Base-by-base conservation (phyloP, 2,113 vertebrate species). In the Egretta garzetta region DNA sequence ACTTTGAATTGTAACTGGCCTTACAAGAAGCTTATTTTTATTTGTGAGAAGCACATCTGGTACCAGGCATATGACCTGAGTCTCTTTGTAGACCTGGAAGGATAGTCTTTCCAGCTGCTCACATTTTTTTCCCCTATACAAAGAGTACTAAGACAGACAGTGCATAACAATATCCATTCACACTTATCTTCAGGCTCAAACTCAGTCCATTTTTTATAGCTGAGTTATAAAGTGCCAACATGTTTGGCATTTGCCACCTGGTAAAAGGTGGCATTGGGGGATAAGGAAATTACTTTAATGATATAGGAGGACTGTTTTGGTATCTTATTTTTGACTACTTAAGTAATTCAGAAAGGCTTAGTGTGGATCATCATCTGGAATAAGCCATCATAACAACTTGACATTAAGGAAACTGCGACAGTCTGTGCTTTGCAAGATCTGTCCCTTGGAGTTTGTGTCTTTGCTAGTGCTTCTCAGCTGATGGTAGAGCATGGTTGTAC, bases 401-500 rank as follows among this genome's bases (percentile, higher is more conserved):
- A 13, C 21, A 22, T n/a, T 22, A 41, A 88, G 19, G 75, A 83
- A 53, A 72, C 33, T 32, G 12, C 24, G 30, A 22, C 75, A 32
- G 8, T 39, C 62, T 82, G 15, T 64, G 12, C 12, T 86, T 67
- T 50, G 12, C 64, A 28, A 79, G 37, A 58, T 28, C 10, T 63
- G 60, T 63, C 24, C 26, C 60, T 35, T 10, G 6, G 28, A 49
- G 9, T 21, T 39, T 45, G 6, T 37, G n/a, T 43, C 41, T 94
- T 66, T 62, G 32, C 47, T 74, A 33, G 32, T 3, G 1, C 23
- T 80, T 55, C 28, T 82, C 23, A 60, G 43, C 22, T 75, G 30
- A 18, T 39, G 23, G 21, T 53, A 43, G 14, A 43, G 41, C 28
- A 37, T 1, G 1, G 4, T 52, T 7, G 8, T 83, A n/a, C 0